These are phyloP conservation scores for Ormyrus rosae DNA, from an alignment of 2,888 invertebrate species.

Conservation along the genomic window DNA sequence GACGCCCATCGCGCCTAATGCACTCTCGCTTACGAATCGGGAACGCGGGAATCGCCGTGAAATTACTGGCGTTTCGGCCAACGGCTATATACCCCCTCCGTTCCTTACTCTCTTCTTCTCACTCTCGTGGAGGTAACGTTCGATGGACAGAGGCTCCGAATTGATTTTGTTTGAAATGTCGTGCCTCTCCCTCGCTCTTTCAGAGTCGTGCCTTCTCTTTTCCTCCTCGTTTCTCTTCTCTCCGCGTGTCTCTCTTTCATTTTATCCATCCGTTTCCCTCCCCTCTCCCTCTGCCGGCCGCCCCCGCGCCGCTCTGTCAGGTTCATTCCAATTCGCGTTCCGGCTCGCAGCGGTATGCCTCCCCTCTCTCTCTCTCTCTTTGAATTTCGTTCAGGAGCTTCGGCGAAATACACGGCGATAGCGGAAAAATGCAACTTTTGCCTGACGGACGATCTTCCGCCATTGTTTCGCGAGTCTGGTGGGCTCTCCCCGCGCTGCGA, in stretches of 20 bases:
- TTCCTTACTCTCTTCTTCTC: slow-evolving; percentile 4
- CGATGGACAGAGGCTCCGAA: slow-evolving; percentile 73
- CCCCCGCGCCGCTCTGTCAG: slow-evolving; percentile 41
- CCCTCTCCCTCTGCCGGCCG: slow-evolving; percentile 25
- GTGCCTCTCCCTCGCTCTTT: slow-evolving; percentile 49
- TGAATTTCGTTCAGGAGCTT: slow-evolving; percentile 56
- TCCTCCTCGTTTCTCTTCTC: background rate
- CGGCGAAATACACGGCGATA: slow-evolving; percentile 58
- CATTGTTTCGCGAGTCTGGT: slow-evolving; percentile 42
- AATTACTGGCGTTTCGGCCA: slow-evolving; percentile 74
- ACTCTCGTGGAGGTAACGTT: slow-evolving; percentile 68
- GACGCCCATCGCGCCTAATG: slow-evolving; percentile 24
- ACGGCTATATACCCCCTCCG: slow-evolving; percentile 69
- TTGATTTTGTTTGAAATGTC: slow-evolving; percentile 75
- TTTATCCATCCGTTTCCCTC: slow-evolving; percentile 39
- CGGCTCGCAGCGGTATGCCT: slow-evolving; percentile 57
- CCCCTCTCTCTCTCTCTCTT: slow-evolving; percentile 59
- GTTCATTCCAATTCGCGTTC: slow-evolving; percentile 55
- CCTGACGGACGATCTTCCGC: slow-evolving; percentile 45
- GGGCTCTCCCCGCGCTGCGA: slow-evolving; percentile 25
- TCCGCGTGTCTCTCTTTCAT: slow-evolving; percentile 22
- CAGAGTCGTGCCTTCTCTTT: slow-evolving; percentile 39
- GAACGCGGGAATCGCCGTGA: slow-evolving; percentile 70
- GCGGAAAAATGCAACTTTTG: slow-evolving; percentile 55
- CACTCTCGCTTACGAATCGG: slow-evolving; percentile 65